A percentile compares a stretch with the other conserved stretches of the same genome.
phyloP scores from a whole-genome alignment of 1,140 invertebrate genomes.

The Drosophila burlai region DNA sequence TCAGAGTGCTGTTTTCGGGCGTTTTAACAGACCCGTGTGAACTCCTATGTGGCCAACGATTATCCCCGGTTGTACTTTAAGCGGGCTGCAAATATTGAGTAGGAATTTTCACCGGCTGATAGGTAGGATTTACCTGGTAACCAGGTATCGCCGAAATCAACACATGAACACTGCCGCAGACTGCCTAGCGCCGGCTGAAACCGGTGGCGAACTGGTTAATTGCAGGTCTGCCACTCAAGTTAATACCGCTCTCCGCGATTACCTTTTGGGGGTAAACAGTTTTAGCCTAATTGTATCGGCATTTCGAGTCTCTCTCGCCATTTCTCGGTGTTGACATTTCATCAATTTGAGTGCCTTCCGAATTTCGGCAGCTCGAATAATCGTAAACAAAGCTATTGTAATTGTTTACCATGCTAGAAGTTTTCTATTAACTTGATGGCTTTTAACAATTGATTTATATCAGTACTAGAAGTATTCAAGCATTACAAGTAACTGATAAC shows the following conservation, averaged over 20 bases:
- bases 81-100: conserved; percentile 56
- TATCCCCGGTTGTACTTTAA: conserved; percentile 26
- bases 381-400: conserved; percentile 23
- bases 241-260: conserved; percentile 18
- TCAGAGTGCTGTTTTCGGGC: conserved; percentile 20
- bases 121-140: conserved; percentile 59
- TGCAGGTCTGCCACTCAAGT: conserved; percentile 27
- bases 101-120: conserved; percentile 66
- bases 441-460: conserved; percentile 1
- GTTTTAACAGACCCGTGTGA: conserved; percentile 72
- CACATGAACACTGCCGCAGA: conserved; percentile 43
- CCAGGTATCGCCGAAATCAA: conserved; percentile 23
- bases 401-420: conserved; percentile 2
- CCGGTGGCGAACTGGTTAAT: conserved; percentile 55
- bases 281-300: conserved; percentile 46
- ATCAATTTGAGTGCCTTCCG: conserved; percentile 34
- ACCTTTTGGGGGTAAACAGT: conserved; percentile 32
- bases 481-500: not conserved
- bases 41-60: conserved; percentile 7
- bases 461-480: not conserved
- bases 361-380: conserved; percentile 26
- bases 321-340: conserved; percentile 42
- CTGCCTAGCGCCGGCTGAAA: conserved; percentile 63
- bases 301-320: conserved; percentile 6
- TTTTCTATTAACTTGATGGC: conserved; percentile 4